Evolutionary conservation across 2,797 vertebrate species (phyloP), one percentile per base, ranked within the genome.

Genomic region (Muscicapa comitata): DNA sequence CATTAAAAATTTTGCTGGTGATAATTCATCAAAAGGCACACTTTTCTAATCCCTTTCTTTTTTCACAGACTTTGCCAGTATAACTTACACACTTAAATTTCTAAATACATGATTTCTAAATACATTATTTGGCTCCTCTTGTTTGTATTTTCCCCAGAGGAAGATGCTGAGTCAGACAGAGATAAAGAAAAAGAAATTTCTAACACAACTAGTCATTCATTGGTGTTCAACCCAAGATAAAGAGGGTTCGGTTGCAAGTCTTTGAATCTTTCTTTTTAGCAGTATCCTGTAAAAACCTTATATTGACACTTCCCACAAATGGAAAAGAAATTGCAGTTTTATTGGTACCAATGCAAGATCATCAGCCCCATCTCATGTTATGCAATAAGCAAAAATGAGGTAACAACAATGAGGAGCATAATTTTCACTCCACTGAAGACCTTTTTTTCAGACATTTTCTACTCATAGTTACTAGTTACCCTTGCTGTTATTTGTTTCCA

Each of bases 21-120:
- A 82, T 82, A 91, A 97, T 89, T 93, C 78, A 92, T 97, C 83
- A 96, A 92, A 91, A 95, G 79, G 74, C 48, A 86, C 66, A 80
- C 14, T 80, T 85, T 61, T 90, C 59, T 77, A 82, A 86, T 66
- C 38, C 43, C 55, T 77, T 63, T 84, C 62, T 65, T 94, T 82
- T 94, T 94, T 55, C 93, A 91, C 67, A 84, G 71, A 80, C 43
- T 85, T 89, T 77, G 86, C 74, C 57, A 93, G 76, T 80, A 95
- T 65, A 97, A 95, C 50, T 75, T 81, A 85, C 65, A 59, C 7
- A 33, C 80, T 96, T 96, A 57, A 47, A 88, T 91, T 96, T 94
- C 83, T 73, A 74, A 85, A 84, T 33, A 81, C n/a, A 79, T 42
- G 45, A 88, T 91, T 96, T 94, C 83, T 73, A 74, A 83, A 84